These are phyloP conservation scores for Morpho achilles DNA, from an alignment of 2,888 invertebrate genomes.

Conservation along the genomic window DNA sequence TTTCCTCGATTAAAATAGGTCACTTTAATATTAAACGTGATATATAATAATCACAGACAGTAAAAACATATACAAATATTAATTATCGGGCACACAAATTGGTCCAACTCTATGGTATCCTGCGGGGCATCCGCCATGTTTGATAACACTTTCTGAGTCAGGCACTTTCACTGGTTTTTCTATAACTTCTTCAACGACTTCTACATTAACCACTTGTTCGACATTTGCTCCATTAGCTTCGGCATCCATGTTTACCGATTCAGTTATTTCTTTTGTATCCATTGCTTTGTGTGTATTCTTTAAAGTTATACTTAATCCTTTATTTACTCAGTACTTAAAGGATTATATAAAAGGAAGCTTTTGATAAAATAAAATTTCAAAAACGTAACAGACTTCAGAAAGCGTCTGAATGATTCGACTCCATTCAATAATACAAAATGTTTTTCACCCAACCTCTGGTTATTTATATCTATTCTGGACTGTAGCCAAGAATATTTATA, in stretches of 20 bases:
- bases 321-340: no score
- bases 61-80: background rate
- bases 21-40: no score
- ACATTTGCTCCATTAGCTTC: background rate
- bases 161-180: conserved; percentile 3
- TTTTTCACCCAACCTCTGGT: background rate
- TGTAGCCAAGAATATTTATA: background rate
- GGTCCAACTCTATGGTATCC: conserved; percentile 9
- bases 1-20: no score
- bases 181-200: conserved; percentile 13
- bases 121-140: conserved; percentile 5
- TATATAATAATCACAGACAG: no score
- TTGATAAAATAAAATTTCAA: no score
- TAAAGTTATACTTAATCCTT: background rate
- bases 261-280: conserved; percentile 6
- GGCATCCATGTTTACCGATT: background rate
- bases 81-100: conserved; percentile 2
- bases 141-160: background rate
- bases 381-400: no score
- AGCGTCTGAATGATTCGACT: background rate
- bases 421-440: background rate
- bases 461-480: conserved; percentile 9
- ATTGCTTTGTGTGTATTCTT: background rate
- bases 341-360: no score
- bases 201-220: background rate